Evolutionary conservation across 2,797 vertebrate genomes (phyloP).

Genomic region (Parotocinclus haroldoi): DNA sequence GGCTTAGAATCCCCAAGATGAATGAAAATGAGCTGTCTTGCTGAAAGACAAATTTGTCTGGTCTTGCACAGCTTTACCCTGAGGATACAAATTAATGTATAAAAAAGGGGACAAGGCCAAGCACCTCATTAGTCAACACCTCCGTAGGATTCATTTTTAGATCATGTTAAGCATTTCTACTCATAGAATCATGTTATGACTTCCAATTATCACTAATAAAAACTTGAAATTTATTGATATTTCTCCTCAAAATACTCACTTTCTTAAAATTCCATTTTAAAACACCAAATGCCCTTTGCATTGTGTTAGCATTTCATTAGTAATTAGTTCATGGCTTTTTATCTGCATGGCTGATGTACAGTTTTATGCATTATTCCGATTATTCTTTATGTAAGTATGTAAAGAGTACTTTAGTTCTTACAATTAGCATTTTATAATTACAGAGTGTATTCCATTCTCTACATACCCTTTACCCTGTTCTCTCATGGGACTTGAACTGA

Average conservation of each 20-base stretch:
- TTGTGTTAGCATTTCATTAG: not conserved
- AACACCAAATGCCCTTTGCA: not conserved
- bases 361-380: no score
- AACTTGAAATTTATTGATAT: no score
- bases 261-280: not conserved
- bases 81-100: slow-evolving; percentile 25
- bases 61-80: slow-evolving; percentile 34
- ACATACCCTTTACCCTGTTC: no score
- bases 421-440: no score
- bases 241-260: not conserved
- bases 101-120: slow-evolving; percentile 15
- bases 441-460: no score
- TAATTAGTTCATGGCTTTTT: no score
- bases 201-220: no score
- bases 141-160: slow-evolving; percentile 2
- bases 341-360: no score
- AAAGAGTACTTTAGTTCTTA: no score
- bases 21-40: slow-evolving; percentile 25
- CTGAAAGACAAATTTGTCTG: slow-evolving; percentile 35
- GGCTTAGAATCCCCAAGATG: slow-evolving; percentile 17
- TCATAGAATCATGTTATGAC: no score
- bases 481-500: no score
- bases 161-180: not conserved
- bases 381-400: no score
- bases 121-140: slow-evolving; percentile 26